Conservation (phyloP, 2,113 vertebrate species). For the Cairina moschata region DNA sequence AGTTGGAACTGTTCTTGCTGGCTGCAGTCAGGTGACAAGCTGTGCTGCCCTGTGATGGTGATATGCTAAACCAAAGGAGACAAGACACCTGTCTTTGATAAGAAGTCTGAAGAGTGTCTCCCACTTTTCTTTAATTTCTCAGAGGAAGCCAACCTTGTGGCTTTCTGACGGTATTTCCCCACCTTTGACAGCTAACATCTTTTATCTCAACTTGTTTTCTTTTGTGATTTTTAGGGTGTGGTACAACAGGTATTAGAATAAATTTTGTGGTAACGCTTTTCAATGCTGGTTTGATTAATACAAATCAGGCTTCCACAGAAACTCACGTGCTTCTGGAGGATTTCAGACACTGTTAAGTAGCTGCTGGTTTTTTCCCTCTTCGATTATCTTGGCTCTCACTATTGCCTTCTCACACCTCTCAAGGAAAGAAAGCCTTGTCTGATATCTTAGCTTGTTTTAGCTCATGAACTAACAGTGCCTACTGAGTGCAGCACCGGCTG, state of each 20-base stretch:
- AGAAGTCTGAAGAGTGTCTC: background rate
- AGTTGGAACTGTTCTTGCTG: background rate
- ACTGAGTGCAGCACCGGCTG: background rate
- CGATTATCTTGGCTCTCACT: background rate
- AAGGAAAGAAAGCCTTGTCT: background rate
- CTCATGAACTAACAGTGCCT: background rate
- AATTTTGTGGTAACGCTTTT: background rate
- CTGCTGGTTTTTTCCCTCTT: background rate
- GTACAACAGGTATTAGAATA: background rate
- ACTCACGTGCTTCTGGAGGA: background rate
- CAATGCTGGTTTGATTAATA: background rate
- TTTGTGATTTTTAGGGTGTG: conserved; percentile 8
- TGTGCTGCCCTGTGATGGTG: background rate
- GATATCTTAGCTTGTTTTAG: background rate
- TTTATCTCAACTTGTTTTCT: conserved; percentile 21
- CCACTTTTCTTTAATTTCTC: background rate
- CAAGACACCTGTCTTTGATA: background rate
- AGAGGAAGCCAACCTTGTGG: background rate
- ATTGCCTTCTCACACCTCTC: background rate
- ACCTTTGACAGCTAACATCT: background rate
- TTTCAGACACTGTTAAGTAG: background rate
- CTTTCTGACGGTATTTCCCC: conserved; percentile 12
- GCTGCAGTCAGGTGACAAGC: background rate
- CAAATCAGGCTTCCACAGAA: background rate
- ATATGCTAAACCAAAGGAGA: background rate